Percentiles rank a stretch among this genome's conserved stretches.
Evolutionary conservation across 2,113 vertebrate species (phyloP).

Genomic region (Neotoma lepida): DNA sequence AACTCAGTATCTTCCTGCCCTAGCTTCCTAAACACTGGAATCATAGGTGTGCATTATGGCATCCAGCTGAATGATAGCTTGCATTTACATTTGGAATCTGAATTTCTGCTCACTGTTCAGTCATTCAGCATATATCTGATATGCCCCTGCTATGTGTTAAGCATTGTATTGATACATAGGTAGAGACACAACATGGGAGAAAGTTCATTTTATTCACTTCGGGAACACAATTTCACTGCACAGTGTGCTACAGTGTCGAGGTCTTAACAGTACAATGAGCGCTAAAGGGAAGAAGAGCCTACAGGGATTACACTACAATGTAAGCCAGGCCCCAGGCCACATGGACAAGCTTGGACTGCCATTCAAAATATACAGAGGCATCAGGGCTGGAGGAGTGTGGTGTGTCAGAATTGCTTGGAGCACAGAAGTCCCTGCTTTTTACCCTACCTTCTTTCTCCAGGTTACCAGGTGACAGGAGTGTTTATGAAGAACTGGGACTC

Average conservation of each 20-base stretch:
- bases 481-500: constrained; percentile 99
- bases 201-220: rapidly evolving
- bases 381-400: rapidly evolving
- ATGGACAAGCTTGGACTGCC: neutral
- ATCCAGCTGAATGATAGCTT: neutral
- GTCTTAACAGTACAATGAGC: neutral
- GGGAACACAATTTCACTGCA: neutral
- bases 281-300: rapidly evolving
- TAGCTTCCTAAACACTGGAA: neutral
- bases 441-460: constrained; percentile 73
- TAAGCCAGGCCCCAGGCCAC: neutral
- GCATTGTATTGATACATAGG: rapidly evolving
- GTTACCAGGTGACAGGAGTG: constrained; percentile 94
- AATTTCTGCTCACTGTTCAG: neutral
- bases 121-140: too few species aligned
- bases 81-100: neutral
- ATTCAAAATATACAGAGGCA: neutral
- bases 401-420: neutral
- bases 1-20: neutral
- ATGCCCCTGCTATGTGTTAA: rapidly evolving
- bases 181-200: neutral
- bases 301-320: rapidly evolving
- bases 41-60: neutral
- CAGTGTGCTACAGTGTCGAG: rapidly evolving
- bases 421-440: neutral